Evolutionary conservation across 1,140 invertebrate species (phyloP).

Genomic region (Hycleus cichorii): DNA sequence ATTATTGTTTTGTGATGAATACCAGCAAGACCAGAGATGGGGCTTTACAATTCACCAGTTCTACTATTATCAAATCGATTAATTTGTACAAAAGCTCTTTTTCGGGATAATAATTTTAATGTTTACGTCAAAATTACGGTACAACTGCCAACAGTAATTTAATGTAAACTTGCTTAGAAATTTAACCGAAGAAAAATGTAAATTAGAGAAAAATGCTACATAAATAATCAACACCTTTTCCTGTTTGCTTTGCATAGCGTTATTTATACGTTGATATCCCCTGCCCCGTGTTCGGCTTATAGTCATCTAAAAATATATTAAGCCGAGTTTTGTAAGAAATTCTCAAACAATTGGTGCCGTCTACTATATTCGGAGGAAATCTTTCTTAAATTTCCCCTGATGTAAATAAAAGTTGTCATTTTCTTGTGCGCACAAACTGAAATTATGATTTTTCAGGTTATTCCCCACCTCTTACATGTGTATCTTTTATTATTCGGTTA

Average conservation of each 20-base stretch:
- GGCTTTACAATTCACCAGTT: no score
- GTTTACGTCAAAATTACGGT: no score
- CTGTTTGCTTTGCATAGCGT: constrained; percentile 33
- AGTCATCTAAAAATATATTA: constrained; percentile 28
- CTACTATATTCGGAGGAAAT: constrained; percentile 31
- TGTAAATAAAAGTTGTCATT: constrained; percentile 41
- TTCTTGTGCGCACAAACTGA: constrained; percentile 32
- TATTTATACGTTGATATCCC: constrained; percentile 19
- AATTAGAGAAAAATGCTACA: constrained; percentile 39
- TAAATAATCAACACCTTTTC: constrained; percentile 39
- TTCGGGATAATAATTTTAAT: no score
- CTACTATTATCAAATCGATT: no score
- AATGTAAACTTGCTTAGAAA: constrained; percentile 32
- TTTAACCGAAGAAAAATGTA: constrained; percentile 37
- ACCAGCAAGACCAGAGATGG: background rate
- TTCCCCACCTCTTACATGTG: constrained; percentile 6
- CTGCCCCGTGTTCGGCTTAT: no score
- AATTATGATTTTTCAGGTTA: constrained; percentile 32
- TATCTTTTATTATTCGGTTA: background rate
- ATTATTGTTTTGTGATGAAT: constrained; percentile 28
- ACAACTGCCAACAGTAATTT: constrained; percentile 21
- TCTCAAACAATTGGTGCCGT: constrained; percentile 35
- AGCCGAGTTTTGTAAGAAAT: constrained; percentile 34
- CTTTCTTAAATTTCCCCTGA: constrained; percentile 40
- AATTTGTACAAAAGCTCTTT: no score